Evolutionary conservation across 2,797 vertebrate genomes (phyloP), one percentile per base, ranked within the genome.

Genomic region (Rallus crepitans): DNA sequence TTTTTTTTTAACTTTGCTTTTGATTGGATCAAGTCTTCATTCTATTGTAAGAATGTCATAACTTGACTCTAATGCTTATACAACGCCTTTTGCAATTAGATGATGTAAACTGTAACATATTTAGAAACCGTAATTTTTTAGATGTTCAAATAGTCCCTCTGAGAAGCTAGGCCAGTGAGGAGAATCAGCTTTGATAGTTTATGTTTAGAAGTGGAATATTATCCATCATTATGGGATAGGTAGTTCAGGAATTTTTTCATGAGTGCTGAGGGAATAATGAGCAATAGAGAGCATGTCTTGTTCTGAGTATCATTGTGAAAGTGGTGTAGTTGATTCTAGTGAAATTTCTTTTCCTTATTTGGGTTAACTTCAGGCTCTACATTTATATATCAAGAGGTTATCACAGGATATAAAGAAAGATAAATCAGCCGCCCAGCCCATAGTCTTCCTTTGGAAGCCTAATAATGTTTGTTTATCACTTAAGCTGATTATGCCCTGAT

Each of bases 41-140:
- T 91, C 86, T 96, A 63, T 95, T 92, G 63, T 50, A 88, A 64
- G 90, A 82, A 53, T 93, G 95, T 91, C 76, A 52, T 89, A 68
- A 81, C 83, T 89, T 97, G 87, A 93, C 93, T 95, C 79, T 82
- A 78, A 55, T 87, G 89, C 90, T 96, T 97, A 89, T 71, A 92
- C 93, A 95, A 97, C 88, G 95, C 92, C 93, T 96, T 89, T 92
- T 95, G 94, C 95, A 95, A 96, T 95, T 96, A 93, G 82, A 93
- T 96, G 96, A 96, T 82, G 94, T 96, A 94, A 95, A 89, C 90
- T 35, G 55, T 86, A 69, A 78, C 86, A 82, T 83, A 82, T 76
- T 90, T 85, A 64, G 78, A 79, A 48, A 23, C 47, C 21, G 21
- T 23, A 48, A 23, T 21, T 21, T 23, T 48, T 12, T 48, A 48